phyloP scores from a whole-genome alignment of 1,140 invertebrate genomes.

The Papilio polytes region DNA sequence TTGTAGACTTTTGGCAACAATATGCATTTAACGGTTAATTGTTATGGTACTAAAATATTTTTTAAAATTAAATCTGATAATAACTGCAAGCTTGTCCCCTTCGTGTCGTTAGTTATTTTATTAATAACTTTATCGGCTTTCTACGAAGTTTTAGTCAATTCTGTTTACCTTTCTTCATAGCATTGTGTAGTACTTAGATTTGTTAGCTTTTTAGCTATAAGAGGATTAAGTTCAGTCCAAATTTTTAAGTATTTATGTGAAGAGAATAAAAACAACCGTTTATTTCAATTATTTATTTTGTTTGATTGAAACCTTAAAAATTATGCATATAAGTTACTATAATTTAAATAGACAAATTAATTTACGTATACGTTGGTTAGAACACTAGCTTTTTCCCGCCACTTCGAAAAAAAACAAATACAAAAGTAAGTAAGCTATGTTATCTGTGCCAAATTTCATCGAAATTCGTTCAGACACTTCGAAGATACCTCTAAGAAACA shows the following conservation, averaged over 20 bases:
- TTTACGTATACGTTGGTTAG: background rate
- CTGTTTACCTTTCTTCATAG: conserved; percentile 63
- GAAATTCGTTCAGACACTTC: no score
- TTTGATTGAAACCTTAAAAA: conserved; percentile 53
- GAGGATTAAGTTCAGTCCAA: conserved; percentile 57
- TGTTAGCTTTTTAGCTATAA: conserved; percentile 60
- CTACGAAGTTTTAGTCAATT: conserved; percentile 67
- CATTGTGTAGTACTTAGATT: conserved; percentile 70
- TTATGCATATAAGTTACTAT: background rate
- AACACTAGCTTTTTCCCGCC: background rate
- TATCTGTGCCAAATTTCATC: no score
- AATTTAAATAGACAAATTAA: background rate
- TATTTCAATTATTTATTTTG: conserved; percentile 58
- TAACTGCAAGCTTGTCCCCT: background rate
- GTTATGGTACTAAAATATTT: background rate
- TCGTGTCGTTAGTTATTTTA: conserved; percentile 41
- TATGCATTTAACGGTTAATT: no score
- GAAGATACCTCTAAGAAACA: no score
- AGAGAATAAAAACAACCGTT: conserved; percentile 76
- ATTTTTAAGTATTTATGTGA: conserved; percentile 77
- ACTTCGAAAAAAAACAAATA: no score
- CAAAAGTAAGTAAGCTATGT: no score
- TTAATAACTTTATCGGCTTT: conserved; percentile 43
- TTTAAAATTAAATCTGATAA: background rate
- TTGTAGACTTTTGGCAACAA: no score